Evolutionary conservation across 2,113 vertebrate genomes (phyloP).

Genomic region (Apteryx mantelli): DNA sequence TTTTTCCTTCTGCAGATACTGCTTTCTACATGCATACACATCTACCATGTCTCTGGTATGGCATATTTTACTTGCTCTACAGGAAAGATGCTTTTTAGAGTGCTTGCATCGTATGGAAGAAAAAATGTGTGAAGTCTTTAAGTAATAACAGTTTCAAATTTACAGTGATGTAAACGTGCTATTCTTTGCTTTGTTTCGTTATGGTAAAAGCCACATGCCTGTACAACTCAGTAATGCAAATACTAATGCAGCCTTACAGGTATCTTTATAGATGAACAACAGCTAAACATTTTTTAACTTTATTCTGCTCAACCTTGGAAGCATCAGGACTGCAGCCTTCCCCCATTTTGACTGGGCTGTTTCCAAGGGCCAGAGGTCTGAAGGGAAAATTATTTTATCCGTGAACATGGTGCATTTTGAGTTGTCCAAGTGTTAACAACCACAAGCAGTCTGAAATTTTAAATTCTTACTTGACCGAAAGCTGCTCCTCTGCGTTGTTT

Average conservation of each 20-base stretch:
- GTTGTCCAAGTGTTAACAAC: no score
- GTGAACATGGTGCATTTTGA: background rate
- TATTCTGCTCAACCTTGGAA: background rate
- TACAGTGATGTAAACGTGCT: background rate
- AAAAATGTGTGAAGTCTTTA: background rate
- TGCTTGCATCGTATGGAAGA: background rate
- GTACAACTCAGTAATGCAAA: background rate
- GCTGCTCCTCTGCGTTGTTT: background rate
- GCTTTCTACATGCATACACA: background rate
- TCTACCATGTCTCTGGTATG: background rate
- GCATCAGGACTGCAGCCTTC: background rate
- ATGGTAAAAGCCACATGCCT: background rate
- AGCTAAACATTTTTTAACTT: background rate
- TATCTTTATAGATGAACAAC: background rate
- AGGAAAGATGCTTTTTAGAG: background rate
- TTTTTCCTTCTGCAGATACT: background rate
- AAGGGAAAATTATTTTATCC: background rate
- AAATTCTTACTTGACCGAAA: background rate
- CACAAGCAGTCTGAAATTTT: background rate
- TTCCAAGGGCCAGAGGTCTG: background rate
- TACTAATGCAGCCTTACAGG: background rate
- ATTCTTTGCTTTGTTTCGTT: background rate
- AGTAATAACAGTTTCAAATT: background rate
- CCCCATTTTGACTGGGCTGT: background rate
- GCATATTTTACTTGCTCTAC: background rate